Conservation (phyloP, 2,888 invertebrate genomes). For the Pocota personata region DNA sequence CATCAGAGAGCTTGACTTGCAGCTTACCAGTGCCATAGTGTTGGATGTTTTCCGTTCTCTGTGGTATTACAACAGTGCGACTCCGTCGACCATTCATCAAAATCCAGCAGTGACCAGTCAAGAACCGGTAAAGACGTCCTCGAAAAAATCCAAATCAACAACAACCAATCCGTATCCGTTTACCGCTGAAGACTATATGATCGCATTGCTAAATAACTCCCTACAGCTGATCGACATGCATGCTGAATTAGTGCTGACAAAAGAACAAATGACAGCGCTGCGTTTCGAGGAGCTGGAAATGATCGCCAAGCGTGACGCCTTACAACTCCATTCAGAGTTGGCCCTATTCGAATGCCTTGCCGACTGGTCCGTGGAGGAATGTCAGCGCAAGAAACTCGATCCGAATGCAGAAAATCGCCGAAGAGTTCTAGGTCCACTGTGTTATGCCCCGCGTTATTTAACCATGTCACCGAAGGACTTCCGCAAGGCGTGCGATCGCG, state of each 20-base stretch:
- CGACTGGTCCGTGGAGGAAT: slow-evolving; percentile 82
- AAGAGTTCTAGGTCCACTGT: slow-evolving; percentile 81
- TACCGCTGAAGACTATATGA: slow-evolving; percentile 82
- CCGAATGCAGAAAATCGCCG: slow-evolving; percentile 81
- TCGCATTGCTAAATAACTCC: slow-evolving; percentile 81
- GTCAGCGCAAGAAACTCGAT: slow-evolving; percentile 80
- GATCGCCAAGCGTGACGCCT: slow-evolving; percentile 81
- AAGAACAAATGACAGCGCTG: slow-evolving; percentile 79
- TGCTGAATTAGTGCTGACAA: slow-evolving; percentile 80
- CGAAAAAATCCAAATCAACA: slow-evolving; percentile 69
- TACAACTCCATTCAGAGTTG: slow-evolving; percentile 81
- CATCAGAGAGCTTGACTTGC: slow-evolving; percentile 82
- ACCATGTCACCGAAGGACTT: slow-evolving; percentile 80
- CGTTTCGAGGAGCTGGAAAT: slow-evolving; percentile 82
- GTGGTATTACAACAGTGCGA: slow-evolving; percentile 82
- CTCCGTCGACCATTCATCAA: slow-evolving; percentile 79
- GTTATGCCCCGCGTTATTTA: slow-evolving; percentile 81
- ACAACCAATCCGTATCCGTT: slow-evolving; percentile 80
- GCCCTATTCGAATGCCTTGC: slow-evolving; percentile 82
- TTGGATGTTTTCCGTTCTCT: slow-evolving; percentile 81
- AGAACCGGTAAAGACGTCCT: slow-evolving; percentile 53
- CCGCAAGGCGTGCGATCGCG: slow-evolving; percentile 80
- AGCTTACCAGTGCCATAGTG: slow-evolving; percentile 81
- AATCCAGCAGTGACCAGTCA: slow-evolving; percentile 56
- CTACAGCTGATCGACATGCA: slow-evolving; percentile 83